Evolutionary conservation across 2,113 vertebrate species (phyloP), one percentile per base, ranked within the genome.

Genomic region (Chamaetylas fuelleborni): DNA sequence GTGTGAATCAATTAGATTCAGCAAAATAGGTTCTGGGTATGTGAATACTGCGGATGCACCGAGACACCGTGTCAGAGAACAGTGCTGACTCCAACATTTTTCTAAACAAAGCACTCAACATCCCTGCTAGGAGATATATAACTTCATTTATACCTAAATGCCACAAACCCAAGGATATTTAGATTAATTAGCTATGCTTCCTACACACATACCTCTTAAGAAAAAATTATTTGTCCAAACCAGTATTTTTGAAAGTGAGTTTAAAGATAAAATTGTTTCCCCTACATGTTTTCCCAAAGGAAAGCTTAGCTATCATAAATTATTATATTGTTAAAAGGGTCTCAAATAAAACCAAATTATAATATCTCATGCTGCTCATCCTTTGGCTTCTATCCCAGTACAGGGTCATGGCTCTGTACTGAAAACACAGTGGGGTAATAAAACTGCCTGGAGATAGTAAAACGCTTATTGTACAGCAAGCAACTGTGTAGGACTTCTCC

Each of bases 351-450:
- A 84, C 51, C 91, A 43, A 73, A 97, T 92, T 82, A 97, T 93
- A 97, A 94, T 95, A 95, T 93, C 94, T 97, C 95, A 95, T 60
- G 90, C 92, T 96, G 93, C 51, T 96, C 95, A 93, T 97, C 88
- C 70, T 93, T 97, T 97, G 97, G 97, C 95, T 95, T 90, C 54
- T 82, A 67, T 95, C 96, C 97, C 96, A 97, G 96, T 45, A 85
- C 60, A 97, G 97, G 96, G 96, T 97, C 96, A 97, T 36, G 91
- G 66, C 86, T 97, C 93, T 96, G 86, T 78, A 92, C 95, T 19
- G 91, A 97, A 94, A 92, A 92, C 76, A 96, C 97, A 96, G 95
- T 84, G 70, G 92, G 94, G 96, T 87, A 92, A 95, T 96, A 96
- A 96, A 95, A 91, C 74, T 94, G 80, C 60, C 84, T 58, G 78